These are phyloP conservation scores for Copsychus sechellarum DNA, from an alignment of 2,113 vertebrate species.

Conservation along the genomic window DNA sequence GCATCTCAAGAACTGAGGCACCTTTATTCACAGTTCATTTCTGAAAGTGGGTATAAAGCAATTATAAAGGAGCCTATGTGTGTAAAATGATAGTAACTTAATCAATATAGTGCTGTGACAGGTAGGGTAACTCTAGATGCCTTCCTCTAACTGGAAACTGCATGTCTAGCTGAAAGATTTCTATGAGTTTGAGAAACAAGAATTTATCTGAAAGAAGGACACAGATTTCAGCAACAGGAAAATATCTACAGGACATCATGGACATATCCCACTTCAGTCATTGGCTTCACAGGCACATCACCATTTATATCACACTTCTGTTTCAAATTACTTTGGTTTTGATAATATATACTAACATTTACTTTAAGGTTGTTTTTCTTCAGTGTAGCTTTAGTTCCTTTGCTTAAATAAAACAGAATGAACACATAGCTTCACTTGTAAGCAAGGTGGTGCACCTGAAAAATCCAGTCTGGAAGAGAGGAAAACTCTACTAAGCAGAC, in stretches of 20 bases:
- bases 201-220: neutral
- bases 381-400: neutral
- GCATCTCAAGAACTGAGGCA: neutral
- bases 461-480: neutral
- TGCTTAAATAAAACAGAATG: neutral
- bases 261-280: neutral
- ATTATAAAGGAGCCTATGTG: neutral
- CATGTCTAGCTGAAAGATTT: neutral
- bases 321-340: neutral
- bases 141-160: neutral
- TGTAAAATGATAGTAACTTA: neutral
- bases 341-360: neutral
- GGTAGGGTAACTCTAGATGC: neutral
- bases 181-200: neutral
- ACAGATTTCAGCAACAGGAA: neutral
- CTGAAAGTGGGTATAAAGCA: neutral
- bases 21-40: conserved; percentile 4
- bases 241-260: neutral
- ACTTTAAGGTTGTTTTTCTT: neutral
- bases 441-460: neutral
- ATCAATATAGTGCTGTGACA: neutral
- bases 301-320: neutral
- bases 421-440: neutral
- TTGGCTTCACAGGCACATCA: neutral
- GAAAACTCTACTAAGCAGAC: neutral